These are phyloP conservation scores for Acrobeloides nanus DNA, from an alignment of 2,888 invertebrate genomes.

Conservation along the genomic window DNA sequence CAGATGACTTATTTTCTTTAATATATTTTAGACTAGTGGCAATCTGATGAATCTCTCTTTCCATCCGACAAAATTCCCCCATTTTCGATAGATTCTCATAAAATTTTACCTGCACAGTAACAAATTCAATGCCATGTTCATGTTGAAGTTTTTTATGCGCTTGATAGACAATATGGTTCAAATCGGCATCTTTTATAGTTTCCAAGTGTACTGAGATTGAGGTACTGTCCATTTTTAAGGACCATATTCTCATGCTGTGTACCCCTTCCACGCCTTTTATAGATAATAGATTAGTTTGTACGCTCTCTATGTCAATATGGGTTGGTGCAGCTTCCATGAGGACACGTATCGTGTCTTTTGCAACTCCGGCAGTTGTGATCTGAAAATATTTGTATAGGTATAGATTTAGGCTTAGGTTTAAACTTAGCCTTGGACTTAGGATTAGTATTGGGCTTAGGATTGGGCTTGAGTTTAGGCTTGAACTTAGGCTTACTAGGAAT, in stretches of 20 bases:
- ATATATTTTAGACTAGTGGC: no score
- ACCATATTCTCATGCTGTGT: slow-evolving; percentile 89
- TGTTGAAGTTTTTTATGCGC: slow-evolving; percentile 27
- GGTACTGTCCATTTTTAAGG: slow-evolving; percentile 86
- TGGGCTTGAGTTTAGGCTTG: no score
- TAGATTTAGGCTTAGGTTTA: no score
- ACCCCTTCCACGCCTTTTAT: slow-evolving; percentile 83
- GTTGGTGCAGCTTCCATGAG: slow-evolving; percentile 56
- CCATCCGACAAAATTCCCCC: no score
- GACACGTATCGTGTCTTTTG: slow-evolving; percentile 41
- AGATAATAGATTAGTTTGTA: slow-evolving; percentile 73
- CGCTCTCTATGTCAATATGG: slow-evolving; percentile 64
- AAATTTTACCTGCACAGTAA: slow-evolving; percentile 25
- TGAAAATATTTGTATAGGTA: no score
- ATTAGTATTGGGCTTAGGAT: no score
- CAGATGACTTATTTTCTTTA: no score
- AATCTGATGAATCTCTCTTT: no score
- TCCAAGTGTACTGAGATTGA: slow-evolving; percentile 96
- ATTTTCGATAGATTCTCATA: no score
- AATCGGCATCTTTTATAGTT: slow-evolving; percentile 15
- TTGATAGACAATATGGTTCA: slow-evolving; percentile 15
- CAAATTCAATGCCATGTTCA: slow-evolving; percentile 22
- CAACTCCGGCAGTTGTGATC: slow-evolving; percentile 43
- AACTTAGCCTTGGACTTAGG: no score
- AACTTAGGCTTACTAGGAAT: background rate